Percentiles rank a stretch among this genome's conserved stretches.
phyloP scores from a whole-genome alignment of 2,797 vertebrate species.

The Esox masquinongy region DNA sequence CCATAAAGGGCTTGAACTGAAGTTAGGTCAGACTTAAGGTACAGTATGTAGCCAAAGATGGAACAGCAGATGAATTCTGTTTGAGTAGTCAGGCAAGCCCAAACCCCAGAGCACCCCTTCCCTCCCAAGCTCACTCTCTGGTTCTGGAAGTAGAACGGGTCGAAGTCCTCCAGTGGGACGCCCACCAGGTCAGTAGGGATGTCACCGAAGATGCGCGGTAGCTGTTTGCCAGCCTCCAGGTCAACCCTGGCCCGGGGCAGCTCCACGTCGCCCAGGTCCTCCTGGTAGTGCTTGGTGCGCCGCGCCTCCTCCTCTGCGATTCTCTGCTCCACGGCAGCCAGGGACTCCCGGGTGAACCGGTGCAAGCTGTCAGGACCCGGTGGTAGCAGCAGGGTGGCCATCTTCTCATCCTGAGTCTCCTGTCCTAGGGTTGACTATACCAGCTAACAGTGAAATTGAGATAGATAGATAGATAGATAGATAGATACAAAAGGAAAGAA shows the following conservation, averaged over 20 bases:
- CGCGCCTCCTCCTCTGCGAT: slow-evolving; percentile 83
- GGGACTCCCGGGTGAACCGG: slow-evolving; percentile 96
- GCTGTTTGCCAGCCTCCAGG: slow-evolving; percentile 94
- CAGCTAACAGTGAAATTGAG: slow-evolving; percentile 62
- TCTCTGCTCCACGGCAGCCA: slow-evolving; percentile 95
- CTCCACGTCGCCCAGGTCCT: slow-evolving; percentile 84
- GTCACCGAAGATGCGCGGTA: slow-evolving; percentile 92
- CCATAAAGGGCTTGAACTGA: too few relatives aligned
- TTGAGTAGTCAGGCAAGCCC: too few relatives aligned
- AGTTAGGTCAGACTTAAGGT: too few relatives aligned
- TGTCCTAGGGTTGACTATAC: slow-evolving; percentile 80
- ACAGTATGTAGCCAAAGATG: too few relatives aligned
- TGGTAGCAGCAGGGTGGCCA: slow-evolving; percentile 96
- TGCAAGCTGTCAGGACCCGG: slow-evolving; percentile 96
- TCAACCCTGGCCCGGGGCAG: slow-evolving; percentile 82
- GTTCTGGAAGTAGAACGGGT: slow-evolving; percentile 90
- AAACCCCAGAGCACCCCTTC: background rate
- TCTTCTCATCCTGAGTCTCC: slow-evolving; percentile 98
- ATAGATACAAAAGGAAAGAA: slow-evolving; percentile 2
- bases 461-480: background rate
- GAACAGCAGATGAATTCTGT: too few relatives aligned
- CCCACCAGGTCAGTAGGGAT: slow-evolving; percentile 91
- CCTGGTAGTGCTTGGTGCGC: slow-evolving; percentile 76
- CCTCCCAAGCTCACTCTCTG: slow-evolving; percentile 78
- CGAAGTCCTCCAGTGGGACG: slow-evolving; percentile 94